Evolutionary conservation across 2,888 invertebrate genomes (phyloP).

Genomic region (Drosophila gaucha): DNA sequence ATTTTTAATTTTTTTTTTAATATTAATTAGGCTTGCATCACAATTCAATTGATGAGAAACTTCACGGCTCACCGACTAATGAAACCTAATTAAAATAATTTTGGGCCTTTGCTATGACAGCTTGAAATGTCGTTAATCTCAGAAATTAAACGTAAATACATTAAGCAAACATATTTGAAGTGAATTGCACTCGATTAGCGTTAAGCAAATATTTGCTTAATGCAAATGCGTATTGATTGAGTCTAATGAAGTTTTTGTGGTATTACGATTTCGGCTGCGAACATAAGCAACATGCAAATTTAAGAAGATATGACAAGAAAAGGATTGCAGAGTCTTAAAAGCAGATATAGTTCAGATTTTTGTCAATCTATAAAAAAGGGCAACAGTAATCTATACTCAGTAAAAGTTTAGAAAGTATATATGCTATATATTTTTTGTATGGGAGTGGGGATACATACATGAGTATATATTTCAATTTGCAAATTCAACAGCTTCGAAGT

Average conservation of each 20-base stretch:
- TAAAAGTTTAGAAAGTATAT: no score
- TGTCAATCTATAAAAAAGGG: no score
- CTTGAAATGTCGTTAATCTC: slow-evolving; percentile 25
- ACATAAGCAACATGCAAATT: background rate
- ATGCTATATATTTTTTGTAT: no score
- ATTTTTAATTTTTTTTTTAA: background rate
- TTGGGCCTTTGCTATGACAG: background rate
- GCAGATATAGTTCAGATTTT: no score
- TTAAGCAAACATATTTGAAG: slow-evolving; percentile 10
- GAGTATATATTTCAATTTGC: no score
- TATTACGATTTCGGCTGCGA: background rate
- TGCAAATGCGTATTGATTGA: slow-evolving; percentile 4
- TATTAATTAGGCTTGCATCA: slow-evolving; percentile 14
- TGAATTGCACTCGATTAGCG: slow-evolving; percentile 9
- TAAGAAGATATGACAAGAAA: background rate
- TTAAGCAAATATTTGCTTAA: slow-evolving; percentile 3
- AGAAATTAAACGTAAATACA: slow-evolving; percentile 25
- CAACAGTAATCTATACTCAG: no score
- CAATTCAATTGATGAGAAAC: background rate
- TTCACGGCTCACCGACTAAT: background rate
- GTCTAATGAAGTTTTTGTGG: background rate
- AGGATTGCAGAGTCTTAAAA: background rate
- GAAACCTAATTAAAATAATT: slow-evolving; percentile 23
- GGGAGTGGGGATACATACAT: no score
- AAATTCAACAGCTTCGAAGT: no score